Base-by-base conservation (phyloP, 2,113 vertebrate species). In the Spea multiplicata region DNA sequence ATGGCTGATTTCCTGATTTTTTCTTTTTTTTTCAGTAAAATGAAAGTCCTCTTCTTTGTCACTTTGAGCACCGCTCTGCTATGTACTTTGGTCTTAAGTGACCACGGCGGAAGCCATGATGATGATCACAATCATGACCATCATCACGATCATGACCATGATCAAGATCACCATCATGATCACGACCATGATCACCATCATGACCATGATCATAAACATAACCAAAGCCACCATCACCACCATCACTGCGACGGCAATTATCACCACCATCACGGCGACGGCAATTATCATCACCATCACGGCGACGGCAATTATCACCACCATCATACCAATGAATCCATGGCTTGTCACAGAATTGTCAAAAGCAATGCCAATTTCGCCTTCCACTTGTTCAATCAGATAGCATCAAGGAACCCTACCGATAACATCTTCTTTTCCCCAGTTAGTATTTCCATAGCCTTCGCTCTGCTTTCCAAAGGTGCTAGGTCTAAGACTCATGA, bases 361-460 rank as follows among this genome's bases (percentile, higher is more conserved):
- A 0, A 70, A 68, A 62, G 75, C 0, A 94, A 88, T 82, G 80
- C 81, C 75, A 86, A 87, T 10, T 93, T 93, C 82, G 87, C 87
- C 76, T 91, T 90, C 81, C 65, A 66, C 4, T 84, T 95, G 49
- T 95, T 93, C 86, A 86, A 82, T 61, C 82, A 83, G 3, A 62
- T 95, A n/a, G 84, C 85, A 44, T 14, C 61, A 80, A 59, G 81
- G 16, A 81, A 76, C 8, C 77, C 82, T 55, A 81, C 84, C 65
- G 84, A 86, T 76, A 95, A 95, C n/a, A 82, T 94, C 75, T 92
- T 95, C 83, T 94, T 88, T 85, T 96, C 93, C 52, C 92, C 94
- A 3, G 48, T 81, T 8, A 93, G 92, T 50, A 86, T 91, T 81
- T 94, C 90, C 30, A 64, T 83, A 3, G 86, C 87, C 61, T 90